phyloP scores from a whole-genome alignment of 2,797 vertebrate genomes.

The Enteromius paludinosus region DNA sequence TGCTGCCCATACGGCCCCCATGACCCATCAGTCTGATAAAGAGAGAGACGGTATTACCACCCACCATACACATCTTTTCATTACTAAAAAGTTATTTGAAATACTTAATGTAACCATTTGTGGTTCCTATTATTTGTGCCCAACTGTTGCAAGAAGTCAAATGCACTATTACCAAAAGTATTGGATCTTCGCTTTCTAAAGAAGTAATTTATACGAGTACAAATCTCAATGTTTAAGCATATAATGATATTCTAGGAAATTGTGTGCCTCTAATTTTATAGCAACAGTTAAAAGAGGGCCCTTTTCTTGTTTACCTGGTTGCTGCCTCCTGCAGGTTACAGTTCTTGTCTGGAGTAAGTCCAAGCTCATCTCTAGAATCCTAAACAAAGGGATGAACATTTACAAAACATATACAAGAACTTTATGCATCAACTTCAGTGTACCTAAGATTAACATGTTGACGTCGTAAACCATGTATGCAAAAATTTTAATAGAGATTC shows the following conservation, averaged over 20 bases:
- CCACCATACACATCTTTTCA: neutral
- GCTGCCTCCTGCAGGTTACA: conserved; percentile 80
- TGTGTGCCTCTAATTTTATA: no score
- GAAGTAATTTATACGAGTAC: neutral
- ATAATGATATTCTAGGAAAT: neutral
- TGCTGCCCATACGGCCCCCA: conserved; percentile 68
- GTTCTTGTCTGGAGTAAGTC: conserved; percentile 79
- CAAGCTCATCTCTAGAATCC: conserved; percentile 80
- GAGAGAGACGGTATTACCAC: conserved; percentile 18
- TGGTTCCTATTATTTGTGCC: no score
- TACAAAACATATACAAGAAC: neutral
- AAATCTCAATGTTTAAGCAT: neutral
- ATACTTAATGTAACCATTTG: neutral
- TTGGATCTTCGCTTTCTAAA: neutral
- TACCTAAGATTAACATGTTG: neutral
- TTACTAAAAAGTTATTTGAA: neutral
- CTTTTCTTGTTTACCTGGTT: conserved; percentile 75
- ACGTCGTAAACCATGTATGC: neutral
- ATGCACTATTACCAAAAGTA: neutral
- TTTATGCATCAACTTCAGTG: neutral
- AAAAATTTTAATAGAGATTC: neutral
- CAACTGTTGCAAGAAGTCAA: neutral
- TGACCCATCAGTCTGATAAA: conserved; percentile 70
- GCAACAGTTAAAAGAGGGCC: no score
- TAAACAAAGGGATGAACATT: conserved; percentile 59